These are phyloP conservation scores for Hipposideros armiger DNA, from an alignment of 2,113 vertebrate species.

Conservation along the genomic window DNA sequence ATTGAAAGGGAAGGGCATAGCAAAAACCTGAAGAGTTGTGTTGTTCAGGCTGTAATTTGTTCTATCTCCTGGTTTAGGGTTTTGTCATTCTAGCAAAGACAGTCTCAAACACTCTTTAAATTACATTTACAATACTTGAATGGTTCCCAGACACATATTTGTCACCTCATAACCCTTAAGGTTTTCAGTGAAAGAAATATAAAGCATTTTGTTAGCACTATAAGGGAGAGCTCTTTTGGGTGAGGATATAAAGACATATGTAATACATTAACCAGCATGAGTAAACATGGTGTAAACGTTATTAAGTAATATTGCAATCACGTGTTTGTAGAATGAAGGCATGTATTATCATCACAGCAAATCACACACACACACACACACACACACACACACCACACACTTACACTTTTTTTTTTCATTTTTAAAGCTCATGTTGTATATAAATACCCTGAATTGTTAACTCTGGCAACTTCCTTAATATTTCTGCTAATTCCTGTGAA, in stretches of 20 bases:
- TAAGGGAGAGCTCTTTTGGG: rapidly evolving
- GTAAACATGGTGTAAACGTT: not conserved
- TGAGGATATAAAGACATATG: not conserved
- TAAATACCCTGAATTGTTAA: not conserved
- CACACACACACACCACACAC: not conserved
- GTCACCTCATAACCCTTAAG: not conserved
- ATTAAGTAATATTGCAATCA: not conserved
- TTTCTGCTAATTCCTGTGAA: not conserved
- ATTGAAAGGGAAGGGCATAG: not conserved
- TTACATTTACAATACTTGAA: not conserved
- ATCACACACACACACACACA: not conserved
- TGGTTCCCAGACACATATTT: not conserved
- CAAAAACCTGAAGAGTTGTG: not conserved
- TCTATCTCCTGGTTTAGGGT: not conserved
- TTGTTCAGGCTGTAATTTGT: not conserved
- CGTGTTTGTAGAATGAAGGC: not conserved
- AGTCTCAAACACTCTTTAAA: not conserved
- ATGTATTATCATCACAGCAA: not conserved
- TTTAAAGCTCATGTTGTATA: not conserved
- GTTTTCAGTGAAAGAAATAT: not conserved
- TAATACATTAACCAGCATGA: not conserved
- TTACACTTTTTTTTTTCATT: not conserved
- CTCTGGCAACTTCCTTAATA: not conserved
- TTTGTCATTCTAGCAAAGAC: not conserved
- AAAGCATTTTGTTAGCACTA: not conserved